Conservation (phyloP, 2,888 invertebrate species). For the Tetragnatha montana region DNA sequence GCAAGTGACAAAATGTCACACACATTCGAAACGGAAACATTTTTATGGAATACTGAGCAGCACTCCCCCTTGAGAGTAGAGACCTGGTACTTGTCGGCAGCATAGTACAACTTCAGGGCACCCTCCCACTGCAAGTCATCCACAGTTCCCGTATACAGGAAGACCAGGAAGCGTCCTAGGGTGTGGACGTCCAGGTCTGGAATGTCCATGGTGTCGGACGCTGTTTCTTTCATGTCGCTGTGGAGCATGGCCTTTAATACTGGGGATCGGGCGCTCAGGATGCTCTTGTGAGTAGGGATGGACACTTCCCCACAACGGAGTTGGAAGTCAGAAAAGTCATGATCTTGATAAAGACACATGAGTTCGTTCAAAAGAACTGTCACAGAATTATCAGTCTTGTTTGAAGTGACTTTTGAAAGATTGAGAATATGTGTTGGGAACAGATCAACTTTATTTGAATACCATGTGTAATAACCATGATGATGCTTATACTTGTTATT, state of each 20-base stretch:
- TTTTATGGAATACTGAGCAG: background rate
- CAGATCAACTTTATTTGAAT: too few species aligned
- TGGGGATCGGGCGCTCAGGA: conserved; percentile 9
- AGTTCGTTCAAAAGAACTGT: too few species aligned
- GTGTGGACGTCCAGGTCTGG: background rate
- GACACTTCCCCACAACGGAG: background rate
- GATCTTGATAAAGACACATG: too few species aligned
- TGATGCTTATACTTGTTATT: too few species aligned
- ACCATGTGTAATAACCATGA: too few species aligned
- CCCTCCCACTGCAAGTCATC: background rate
- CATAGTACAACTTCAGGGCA: background rate
- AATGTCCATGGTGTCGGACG: background rate
- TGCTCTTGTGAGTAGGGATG: conserved; percentile 4
- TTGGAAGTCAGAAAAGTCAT: background rate
- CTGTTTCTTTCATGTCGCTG: conserved; percentile 6
- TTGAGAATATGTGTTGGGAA: too few species aligned
- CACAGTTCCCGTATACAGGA: conserved; percentile 3
- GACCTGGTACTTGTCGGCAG: conserved; percentile 25
- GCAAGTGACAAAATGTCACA: background rate
- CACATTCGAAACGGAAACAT: background rate
- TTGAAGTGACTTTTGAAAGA: too few species aligned
- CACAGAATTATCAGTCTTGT: too few species aligned
- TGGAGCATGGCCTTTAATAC: conserved; percentile 22
- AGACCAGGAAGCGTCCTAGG: background rate
- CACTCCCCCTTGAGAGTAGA: conserved; percentile 14